Evolutionary conservation across 2,113 vertebrate genomes (phyloP).

Genomic region (Mus spicilegus): DNA sequence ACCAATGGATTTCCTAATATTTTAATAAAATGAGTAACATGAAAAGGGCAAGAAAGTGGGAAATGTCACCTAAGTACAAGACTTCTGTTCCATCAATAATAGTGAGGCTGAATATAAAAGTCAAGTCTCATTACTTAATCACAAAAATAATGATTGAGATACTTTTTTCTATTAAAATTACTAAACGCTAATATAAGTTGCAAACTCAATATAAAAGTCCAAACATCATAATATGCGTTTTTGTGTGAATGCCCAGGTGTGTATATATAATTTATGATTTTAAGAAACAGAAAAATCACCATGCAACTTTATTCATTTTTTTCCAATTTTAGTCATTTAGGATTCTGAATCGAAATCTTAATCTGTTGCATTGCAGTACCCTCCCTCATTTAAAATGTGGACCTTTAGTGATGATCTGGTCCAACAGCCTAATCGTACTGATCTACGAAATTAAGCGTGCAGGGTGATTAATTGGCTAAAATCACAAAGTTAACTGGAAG

Average conservation of each 20-base stretch:
- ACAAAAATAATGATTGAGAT: background rate
- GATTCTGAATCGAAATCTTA: slow-evolving; percentile 9
- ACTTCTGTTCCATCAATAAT: background rate
- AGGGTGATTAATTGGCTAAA: background rate
- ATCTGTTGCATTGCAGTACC: background rate
- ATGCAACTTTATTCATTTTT: background rate
- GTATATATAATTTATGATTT: background rate
- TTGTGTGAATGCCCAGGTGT: background rate
- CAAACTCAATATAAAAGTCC: background rate
- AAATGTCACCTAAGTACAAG: background rate
- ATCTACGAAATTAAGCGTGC: background rate
- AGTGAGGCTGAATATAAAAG: background rate
- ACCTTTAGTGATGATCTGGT: background rate
- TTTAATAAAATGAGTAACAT: background rate
- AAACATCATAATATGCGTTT: background rate
- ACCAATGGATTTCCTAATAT: background rate
- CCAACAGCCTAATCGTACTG: background rate
- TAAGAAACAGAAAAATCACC: background rate
- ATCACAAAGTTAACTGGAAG: background rate
- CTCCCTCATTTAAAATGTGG: background rate
- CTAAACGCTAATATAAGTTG: background rate
- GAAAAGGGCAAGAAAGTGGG: background rate
- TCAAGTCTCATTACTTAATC: background rate
- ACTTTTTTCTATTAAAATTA: background rate
- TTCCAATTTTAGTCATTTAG: background rate